phyloP scores from a whole-genome alignment of 1,140 invertebrate genomes.

The Tribolium madens region DNA sequence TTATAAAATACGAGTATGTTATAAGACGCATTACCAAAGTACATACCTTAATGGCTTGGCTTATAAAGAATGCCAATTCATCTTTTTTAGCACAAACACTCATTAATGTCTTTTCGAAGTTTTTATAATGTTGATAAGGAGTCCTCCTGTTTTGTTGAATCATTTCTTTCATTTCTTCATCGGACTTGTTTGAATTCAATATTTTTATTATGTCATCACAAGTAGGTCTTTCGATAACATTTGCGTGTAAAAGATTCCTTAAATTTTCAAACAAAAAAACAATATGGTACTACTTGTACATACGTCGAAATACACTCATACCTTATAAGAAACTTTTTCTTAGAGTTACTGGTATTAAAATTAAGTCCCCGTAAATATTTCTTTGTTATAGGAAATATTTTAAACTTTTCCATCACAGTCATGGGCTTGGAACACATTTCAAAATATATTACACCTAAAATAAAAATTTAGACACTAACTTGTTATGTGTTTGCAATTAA shows the following conservation, averaged over 20 bases:
- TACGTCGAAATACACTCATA: background rate
- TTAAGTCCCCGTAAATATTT: background rate
- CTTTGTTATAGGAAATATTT: background rate
- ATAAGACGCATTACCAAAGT: background rate
- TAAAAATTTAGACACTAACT: background rate
- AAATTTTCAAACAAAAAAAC: background rate
- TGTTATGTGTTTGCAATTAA: background rate
- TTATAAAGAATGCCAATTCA: background rate
- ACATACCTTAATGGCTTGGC: background rate
- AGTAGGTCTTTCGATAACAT: background rate
- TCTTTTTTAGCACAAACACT: background rate
- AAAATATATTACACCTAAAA: constrained; percentile 16
- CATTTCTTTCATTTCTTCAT: constrained; percentile 1
- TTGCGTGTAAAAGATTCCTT: background rate
- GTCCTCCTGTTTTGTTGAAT: background rate
- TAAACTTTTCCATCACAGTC: background rate
- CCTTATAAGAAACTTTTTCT: background rate
- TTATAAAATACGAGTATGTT: background rate
- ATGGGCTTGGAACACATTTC: constrained; percentile 17
- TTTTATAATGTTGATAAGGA: background rate
- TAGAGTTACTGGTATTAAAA: background rate
- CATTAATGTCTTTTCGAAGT: background rate
- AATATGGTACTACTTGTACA: background rate
- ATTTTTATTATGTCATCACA: background rate
- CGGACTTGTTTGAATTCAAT: background rate